Percentiles rank a stretch among this genome's conserved stretches.
Conservation (phyloP, 2,888 invertebrate species). For the Stenoptilia bipunctidactyla region DNA sequence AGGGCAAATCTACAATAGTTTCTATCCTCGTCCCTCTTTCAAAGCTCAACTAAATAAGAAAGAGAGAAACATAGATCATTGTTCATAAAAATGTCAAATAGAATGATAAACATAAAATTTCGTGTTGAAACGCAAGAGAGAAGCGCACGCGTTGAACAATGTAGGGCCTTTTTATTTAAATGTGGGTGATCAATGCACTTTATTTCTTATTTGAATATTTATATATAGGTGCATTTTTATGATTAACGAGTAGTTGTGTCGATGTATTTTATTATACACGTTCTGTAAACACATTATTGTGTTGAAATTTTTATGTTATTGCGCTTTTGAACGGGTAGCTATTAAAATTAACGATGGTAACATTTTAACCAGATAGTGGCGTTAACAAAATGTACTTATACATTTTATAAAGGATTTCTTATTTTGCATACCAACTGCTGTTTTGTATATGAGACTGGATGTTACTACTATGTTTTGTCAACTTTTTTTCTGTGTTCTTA, state of each 20-base stretch:
- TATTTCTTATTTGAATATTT: constrained; percentile 11
- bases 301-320: constrained; percentile 14
- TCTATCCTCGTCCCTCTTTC: constrained; percentile 35
- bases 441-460: neutral
- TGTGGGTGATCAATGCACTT: constrained; percentile 28
- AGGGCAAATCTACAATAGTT: constrained; percentile 38
- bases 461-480: too few relatives aligned
- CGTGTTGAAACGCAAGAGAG: constrained; percentile 49
- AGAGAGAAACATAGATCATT: constrained; percentile 39
- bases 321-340: constrained; percentile 7
- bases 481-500: too few relatives aligned
- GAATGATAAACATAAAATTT: constrained; percentile 67
- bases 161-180: constrained; percentile 46
- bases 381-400: neutral
- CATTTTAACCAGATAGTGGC: neutral
- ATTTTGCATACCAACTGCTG: constrained; percentile 5
- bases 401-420: neutral
- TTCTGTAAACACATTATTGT: constrained; percentile 1
- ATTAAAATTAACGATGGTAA: constrained; percentile 5
- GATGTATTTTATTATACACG: constrained; percentile 9
- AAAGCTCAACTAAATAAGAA: constrained; percentile 25
- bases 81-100: constrained; percentile 66
- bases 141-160: constrained; percentile 44
- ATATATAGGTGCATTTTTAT: constrained; percentile 21
- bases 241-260: constrained; percentile 23